phyloP scores from a whole-genome alignment of 53 echinoderm and acorn worm genomes.

The Paelopatides confundens region DNA sequence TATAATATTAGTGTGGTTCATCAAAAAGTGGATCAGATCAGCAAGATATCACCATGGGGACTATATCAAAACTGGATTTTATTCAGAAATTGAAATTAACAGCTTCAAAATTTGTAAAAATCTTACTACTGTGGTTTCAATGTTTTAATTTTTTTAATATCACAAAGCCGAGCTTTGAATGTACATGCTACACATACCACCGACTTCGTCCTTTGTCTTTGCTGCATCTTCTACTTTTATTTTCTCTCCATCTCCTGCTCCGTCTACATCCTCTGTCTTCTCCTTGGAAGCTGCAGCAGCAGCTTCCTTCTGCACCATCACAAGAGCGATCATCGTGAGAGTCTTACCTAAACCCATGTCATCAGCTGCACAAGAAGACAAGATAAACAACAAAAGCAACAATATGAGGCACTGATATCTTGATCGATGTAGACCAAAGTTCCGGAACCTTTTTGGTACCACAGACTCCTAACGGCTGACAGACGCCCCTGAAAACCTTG shows the following conservation, averaged over 20 bases:
- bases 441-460: too few relatives aligned
- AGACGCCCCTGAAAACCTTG: too few relatives aligned
- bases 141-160: too few relatives aligned
- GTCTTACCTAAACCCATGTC: conserved; percentile 98
- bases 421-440: background rate
- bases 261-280: background rate
- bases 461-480: too few relatives aligned
- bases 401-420: background rate
- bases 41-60: too few relatives aligned
- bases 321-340: conserved; percentile 93
- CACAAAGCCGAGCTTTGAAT: too few relatives aligned
- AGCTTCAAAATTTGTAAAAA: too few relatives aligned
- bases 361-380: conserved; percentile 74
- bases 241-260: background rate
- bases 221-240: background rate
- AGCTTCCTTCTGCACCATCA: conserved; percentile 70
- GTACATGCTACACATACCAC: background rate
- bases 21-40: too few relatives aligned
- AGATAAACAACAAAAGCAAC: background rate
- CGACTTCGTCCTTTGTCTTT: background rate
- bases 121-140: too few relatives aligned
- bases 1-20: too few relatives aligned
- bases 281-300: conserved; percentile 6
- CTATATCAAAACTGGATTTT: too few relatives aligned
- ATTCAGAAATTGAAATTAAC: too few relatives aligned